A percentile compares a stretch with the other conserved stretches of the same genome.
Conservation (phyloP, 2,888 invertebrate species). For the Anodontia alba region DNA sequence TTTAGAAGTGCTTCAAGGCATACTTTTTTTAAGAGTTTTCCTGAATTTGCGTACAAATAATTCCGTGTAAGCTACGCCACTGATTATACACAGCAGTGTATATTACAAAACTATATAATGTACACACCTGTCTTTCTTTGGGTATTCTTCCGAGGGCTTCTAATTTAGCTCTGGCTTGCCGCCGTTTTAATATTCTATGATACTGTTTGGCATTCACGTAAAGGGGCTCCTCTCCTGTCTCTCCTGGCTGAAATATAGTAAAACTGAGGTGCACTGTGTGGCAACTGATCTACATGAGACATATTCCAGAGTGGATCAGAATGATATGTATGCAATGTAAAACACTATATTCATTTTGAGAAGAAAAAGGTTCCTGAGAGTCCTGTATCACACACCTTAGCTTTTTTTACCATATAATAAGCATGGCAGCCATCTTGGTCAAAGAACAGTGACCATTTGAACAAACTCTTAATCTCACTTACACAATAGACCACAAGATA, state of each 20-base stretch:
- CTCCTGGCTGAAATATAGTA: slow-evolving; percentile 68
- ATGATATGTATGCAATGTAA: not conserved
- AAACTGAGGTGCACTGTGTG: too few relatives aligned
- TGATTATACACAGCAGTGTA: not conserved
- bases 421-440: too few relatives aligned
- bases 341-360: not conserved
- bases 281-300: not conserved
- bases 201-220: slow-evolving; percentile 99
- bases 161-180: slow-evolving; percentile 96
- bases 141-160: slow-evolving; percentile 98
- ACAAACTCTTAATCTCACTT: too few relatives aligned
- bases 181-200: slow-evolving; percentile 95
- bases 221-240: slow-evolving; percentile 94
- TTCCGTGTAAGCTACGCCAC: not conserved
- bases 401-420: too few relatives aligned
- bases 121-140: slow-evolving; percentile 93
- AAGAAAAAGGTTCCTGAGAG: too few relatives aligned
- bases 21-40: too few relatives aligned
- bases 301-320: not conserved
- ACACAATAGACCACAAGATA: too few relatives aligned
- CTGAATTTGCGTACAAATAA: too few relatives aligned
- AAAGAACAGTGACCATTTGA: too few relatives aligned
- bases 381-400: too few relatives aligned
- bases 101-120: too few relatives aligned
- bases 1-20: too few relatives aligned